Conservation (phyloP, 2,797 vertebrate genomes). For the Oryzias sinensis region DNA sequence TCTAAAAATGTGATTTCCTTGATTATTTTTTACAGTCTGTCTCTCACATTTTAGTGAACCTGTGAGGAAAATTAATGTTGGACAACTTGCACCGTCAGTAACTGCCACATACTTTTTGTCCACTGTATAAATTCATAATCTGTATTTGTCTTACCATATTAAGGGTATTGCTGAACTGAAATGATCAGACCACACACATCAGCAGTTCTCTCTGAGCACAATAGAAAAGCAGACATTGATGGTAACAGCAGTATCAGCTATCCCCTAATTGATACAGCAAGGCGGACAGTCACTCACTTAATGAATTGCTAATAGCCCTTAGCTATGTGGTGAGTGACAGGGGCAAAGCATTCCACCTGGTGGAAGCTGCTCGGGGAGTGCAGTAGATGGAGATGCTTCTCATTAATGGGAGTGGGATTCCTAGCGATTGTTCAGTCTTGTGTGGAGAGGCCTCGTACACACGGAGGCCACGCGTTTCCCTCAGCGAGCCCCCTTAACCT, state of each 20-base stretch:
- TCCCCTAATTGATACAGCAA: conserved; percentile 79
- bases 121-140: not conserved
- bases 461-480: conserved; percentile 51
- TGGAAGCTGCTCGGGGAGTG: conserved; percentile 57
- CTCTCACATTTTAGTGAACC: no score
- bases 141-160: conserved; percentile 21
- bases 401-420: conserved; percentile 74
- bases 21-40: not conserved
- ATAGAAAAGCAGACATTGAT: conserved; percentile 51
- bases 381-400: conserved; percentile 66
- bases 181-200: conserved; percentile 30
- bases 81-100: no score
- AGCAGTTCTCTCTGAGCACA: conserved; percentile 37
- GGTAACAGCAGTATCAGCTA: conserved; percentile 77
- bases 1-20: not conserved
- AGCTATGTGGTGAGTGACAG: conserved; percentile 69
- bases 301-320: conserved; percentile 74
- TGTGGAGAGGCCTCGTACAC: conserved; percentile 62
- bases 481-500: conserved; percentile 38
- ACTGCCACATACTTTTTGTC: no score
- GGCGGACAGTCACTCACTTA: conserved; percentile 64
- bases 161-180: conserved; percentile 12
- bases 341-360: conserved; percentile 69
- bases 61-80: no score
- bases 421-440: conserved; percentile 68